Conservation (phyloP, 2,888 invertebrate genomes). For the Nebria brevicollis region DNA sequence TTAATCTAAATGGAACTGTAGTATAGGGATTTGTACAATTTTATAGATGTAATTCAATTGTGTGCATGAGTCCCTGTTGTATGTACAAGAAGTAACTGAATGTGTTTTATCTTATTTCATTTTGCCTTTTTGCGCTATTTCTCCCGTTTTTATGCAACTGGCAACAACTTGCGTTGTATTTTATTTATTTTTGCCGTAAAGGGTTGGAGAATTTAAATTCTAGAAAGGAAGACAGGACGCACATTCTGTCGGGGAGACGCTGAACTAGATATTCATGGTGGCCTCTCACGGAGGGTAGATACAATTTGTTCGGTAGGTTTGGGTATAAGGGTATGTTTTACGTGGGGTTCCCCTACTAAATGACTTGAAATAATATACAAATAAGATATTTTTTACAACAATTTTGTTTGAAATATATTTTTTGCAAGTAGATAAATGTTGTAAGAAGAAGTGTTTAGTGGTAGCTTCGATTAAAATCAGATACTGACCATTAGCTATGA, state of each 20-base stretch:
- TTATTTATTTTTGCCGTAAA: neutral
- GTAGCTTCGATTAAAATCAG: neutral
- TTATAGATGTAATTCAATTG: constrained; percentile 32
- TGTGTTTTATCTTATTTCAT: neutral
- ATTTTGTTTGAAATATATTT: too few relatives aligned
- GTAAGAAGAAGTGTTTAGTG: neutral
- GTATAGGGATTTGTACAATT: constrained; percentile 26
- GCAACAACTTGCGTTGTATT: constrained; percentile 15
- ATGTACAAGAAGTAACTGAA: neutral
- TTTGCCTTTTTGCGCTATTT: neutral
- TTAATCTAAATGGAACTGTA: neutral
- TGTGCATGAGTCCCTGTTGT: too few relatives aligned
- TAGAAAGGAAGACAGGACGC: neutral
- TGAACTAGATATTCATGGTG: neutral
- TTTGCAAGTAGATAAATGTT: too few relatives aligned
- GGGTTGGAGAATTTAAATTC: neutral
- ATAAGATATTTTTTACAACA: too few relatives aligned
- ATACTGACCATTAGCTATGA: neutral
- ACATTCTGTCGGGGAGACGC: neutral
- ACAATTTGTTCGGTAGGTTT: neutral
- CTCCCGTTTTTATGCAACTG: constrained; percentile 13
- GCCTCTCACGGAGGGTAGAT: neutral
- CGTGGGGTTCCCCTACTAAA: neutral
- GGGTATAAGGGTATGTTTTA: neutral
- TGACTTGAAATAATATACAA: too few relatives aligned